Base-by-base conservation (phyloP, 2,888 invertebrate species). In the Globia sparganii region DNA sequence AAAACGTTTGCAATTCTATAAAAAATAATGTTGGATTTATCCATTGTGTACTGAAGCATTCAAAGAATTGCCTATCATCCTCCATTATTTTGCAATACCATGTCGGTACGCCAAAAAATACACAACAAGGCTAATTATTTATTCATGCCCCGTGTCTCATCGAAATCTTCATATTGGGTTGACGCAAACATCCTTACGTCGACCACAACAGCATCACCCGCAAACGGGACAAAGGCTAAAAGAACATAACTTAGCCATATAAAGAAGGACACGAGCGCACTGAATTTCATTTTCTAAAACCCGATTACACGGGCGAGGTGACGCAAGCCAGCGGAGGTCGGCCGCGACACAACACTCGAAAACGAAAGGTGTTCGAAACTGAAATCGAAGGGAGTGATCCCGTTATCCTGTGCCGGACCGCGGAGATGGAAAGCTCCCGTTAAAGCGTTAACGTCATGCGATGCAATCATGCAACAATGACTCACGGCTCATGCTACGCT, bases 221-320 rank as follows among this genome's bases (percentile, higher is more conserved):
- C 89, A 89, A 91, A 88, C 83, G 87, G 88, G 87, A 86, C 89
- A 86, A 87, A 90, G 88, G 86, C 88, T 88, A 91, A 93, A 93
- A 93, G 91, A 93, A 91, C 92, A 94, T 94, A 94, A 94, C 91
- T 91, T 90, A 81, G 80, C 94, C 94, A 93, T 94, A 94, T 95
- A 95, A 94, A 94, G 95, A 93, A 94, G 94, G 94, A 94, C 94
- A 90, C 90, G 93, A 92, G 89, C 91, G 92, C 87, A 91, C 94
- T 94, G 95, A 95, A 95, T 96, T 96, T 96, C 96, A 96, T 96
- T 96, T 96, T 96, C 96, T 96, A 96, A 96, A 96, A 95, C 95
- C 93, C 95, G 96, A 95, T 96, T 94, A 95, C 89, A 89, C 93
- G 91, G 89, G 81, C 88, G 90, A 94, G 94, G 94, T 95, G 95